Evolutionary conservation across 1,140 invertebrate species (phyloP), one percentile per base, ranked within the genome.

Genomic region (Armadillidium nasatum): DNA sequence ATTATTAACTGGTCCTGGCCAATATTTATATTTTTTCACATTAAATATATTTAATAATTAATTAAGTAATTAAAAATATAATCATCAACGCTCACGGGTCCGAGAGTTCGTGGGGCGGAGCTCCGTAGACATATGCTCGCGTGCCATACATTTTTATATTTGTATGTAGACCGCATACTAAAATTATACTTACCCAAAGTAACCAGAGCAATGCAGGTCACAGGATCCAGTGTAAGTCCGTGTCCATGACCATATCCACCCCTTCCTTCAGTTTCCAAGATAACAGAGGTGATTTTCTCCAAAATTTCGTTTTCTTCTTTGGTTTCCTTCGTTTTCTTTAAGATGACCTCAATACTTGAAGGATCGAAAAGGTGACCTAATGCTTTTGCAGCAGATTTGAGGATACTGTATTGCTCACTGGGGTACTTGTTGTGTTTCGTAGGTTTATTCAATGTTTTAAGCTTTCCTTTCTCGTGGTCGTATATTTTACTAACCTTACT

Each of bases 181-280:
- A n/a, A n/a, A n/a, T n/a, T 15, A 6, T 15, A n/a, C 33, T 72
- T 68, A 79, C 78, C 78, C 6, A 79, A 75, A 4, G 78, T 79
- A 46, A 79, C 67, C 11, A 79, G 78, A 13, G 78, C 75, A 22
- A 79, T 79, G 72, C 76, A 71, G 43, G 78, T 79, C 15, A 79
- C 78, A 19, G 78, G 78, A 33, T 79, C 78, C 11, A 79, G 75
- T 21, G 78, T 79, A 50, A 79, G 78, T 4, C 50, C 50, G 1
- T 1, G 0, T 19, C 50, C 50, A 60, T 60, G 19, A 4, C 74
- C 74, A 3, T 74, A 69, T 15, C 74, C 70, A 4, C 74, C 67
- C 11, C 75, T 54, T 0, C 33, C 54, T 45, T 76, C 72, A n/a
- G 60, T 72, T 15, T 72, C 75, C 7, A 72, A 22, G 44, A 79